Evolutionary conservation across 2,113 vertebrate genomes (phyloP), one percentile per base, ranked within the genome.

Genomic region (Cathartes aura): DNA sequence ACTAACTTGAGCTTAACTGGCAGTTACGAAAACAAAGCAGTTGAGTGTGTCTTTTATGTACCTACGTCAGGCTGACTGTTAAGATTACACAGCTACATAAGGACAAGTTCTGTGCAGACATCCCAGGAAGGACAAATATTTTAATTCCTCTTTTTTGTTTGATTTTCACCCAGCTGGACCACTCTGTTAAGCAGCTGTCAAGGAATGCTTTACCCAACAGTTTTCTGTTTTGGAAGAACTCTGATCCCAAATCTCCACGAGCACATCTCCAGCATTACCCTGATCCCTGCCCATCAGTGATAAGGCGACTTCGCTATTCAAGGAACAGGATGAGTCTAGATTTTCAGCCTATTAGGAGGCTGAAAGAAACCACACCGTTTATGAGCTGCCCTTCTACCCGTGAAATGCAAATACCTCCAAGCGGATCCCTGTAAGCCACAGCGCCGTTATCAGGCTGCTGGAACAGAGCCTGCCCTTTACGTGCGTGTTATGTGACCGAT

Each of bases 71-170:
- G 70, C 71, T 68, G 62, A 27, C 66, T 76, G 73, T 42, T 90
- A 24, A 91, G 78, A 80, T 93, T 93, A 30, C 74, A 20, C 82
- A 62, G 63, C 87, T 93, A 93, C 78, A 42, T 62, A 74, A 76
- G 67, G 78, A 83, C 82, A 90, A 94, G 91, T 80, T 93, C 74
- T 96, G 67, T 88, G 91, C 91, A 97, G 96, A 97, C 94, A 96
- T 76, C 84, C 55, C 59, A 73, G 29, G 26, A 67, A 86, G 67
- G 62, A 86, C 83, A 95, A 97, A 96, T 91, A 95, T 91, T 97
- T 83, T 95, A 96, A 97, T 91, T 91, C 76, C 64, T 87, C 32
- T 50, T 43, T 18, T 56, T 38, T 79, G 34, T 91, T 96, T 94
- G 85, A 27, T 92, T 96, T 96, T 73, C 55, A 66, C 47, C 38